A percentile compares a stretch with the other conserved stretches of the same genome.
Conservation (phyloP, 1,140 invertebrate species). For the Drosophila pseudoananassae region DNA sequence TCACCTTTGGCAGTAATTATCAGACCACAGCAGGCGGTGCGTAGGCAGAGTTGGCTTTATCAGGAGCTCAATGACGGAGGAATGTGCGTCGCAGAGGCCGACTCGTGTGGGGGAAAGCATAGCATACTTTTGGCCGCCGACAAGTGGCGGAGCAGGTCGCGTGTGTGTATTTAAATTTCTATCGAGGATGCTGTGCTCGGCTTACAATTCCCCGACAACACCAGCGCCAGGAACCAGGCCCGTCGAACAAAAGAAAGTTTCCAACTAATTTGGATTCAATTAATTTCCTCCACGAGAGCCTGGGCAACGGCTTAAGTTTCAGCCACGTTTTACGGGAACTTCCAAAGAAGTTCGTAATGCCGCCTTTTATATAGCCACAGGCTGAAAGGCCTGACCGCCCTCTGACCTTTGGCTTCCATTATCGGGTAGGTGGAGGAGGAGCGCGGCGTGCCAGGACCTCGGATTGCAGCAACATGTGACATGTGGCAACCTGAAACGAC, state of each 20-base stretch:
- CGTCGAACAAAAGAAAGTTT: slow-evolving; percentile 13
- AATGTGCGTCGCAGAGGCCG: slow-evolving; percentile 8
- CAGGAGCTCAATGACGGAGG: slow-evolving; percentile 46
- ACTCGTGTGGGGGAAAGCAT: neutral
- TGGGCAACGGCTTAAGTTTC: slow-evolving; percentile 7
- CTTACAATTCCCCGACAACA: neutral
- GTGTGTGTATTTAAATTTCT: slow-evolving; percentile 13
- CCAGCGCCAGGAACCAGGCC: neutral
- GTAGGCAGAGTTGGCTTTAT: slow-evolving; percentile 4
- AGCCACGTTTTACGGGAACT: neutral
- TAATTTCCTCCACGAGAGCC: slow-evolving; percentile 7
- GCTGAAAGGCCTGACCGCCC: slow-evolving; percentile 3
- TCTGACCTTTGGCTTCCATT: slow-evolving; percentile 30
- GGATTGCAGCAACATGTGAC: slow-evolving; percentile 39
- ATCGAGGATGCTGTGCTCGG: neutral
- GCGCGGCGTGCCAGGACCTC: neutral
- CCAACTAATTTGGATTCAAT: slow-evolving; percentile 31
- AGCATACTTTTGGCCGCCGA: slow-evolving; percentile 29
- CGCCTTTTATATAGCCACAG: neutral
- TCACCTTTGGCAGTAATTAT: slow-evolving; percentile 64
- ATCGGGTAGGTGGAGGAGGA: neutral
- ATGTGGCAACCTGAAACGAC: slow-evolving; percentile 22
- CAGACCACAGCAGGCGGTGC: slow-evolving; percentile 15
- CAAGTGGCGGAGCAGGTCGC: neutral
- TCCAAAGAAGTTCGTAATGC: slow-evolving; percentile 3